phyloP scores from a whole-genome alignment of 64 coral and sea anemone species.

The Dendronephthya gigantea region DNA sequence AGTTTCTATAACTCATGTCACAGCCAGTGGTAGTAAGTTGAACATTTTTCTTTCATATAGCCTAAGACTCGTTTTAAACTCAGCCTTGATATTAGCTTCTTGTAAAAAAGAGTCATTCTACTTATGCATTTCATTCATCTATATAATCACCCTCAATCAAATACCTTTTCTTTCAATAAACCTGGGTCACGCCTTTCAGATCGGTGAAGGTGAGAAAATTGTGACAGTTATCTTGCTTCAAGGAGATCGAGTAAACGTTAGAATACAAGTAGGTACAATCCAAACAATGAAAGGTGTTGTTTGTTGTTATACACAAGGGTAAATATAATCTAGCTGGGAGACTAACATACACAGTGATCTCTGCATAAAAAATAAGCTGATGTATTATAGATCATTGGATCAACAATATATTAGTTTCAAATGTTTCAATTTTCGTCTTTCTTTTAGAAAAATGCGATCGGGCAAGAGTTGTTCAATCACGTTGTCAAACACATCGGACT shows the following conservation, averaged over 20 bases:
- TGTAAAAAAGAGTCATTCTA: no score
- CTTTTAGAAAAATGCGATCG: slow-evolving; percentile 42
- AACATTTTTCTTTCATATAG: no score
- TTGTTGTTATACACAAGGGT: no score
- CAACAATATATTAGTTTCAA: not conserved
- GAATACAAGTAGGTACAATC: slow-evolving; percentile 52
- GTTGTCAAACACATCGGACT: slow-evolving; percentile 83
- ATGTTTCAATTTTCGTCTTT: not conserved
- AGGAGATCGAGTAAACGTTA: slow-evolving; percentile 86
- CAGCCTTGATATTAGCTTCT: no score
- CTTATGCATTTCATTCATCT: no score
- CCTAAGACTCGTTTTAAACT: no score
- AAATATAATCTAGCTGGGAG: not conserved
- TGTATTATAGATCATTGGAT: not conserved
- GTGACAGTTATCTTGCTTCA: slow-evolving; percentile 87
- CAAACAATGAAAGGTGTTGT: not conserved
- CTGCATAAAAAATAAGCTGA: no score
- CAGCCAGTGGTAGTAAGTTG: not conserved
- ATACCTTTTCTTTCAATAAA: not conserved
- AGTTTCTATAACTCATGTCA: not conserved
- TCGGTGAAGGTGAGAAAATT: slow-evolving; percentile 94
- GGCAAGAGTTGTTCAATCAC: slow-evolving; percentile 75
- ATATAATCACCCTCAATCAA: no score
- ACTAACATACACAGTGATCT: no score
- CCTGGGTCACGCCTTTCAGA: slow-evolving; percentile 33